Conservation (phyloP, 2,888 invertebrate genomes). For the Clunio marinus region DNA sequence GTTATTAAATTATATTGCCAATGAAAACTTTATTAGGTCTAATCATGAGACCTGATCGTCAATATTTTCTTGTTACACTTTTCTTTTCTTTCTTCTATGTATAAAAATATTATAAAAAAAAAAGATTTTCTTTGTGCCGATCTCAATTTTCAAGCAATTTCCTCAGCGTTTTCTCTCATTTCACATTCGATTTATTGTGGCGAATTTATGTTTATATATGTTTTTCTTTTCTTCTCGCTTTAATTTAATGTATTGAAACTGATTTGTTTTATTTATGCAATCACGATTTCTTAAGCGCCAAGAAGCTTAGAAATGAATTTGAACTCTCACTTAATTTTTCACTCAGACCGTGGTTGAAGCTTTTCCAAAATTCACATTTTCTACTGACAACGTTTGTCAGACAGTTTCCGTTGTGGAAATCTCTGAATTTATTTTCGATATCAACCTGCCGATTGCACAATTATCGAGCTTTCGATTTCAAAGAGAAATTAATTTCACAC, state of each 20-base stretch:
- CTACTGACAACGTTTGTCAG: not conserved
- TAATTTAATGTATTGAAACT: slow-evolving; percentile 14
- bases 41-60: not conserved
- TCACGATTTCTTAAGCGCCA: slow-evolving; percentile 28
- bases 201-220: slow-evolving; percentile 5
- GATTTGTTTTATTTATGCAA: slow-evolving; percentile 34
- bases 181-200: slow-evolving; percentile 10
- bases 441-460: not conserved
- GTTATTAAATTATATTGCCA: not conserved
- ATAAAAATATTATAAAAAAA: no score
- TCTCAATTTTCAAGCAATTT: slow-evolving; percentile 17
- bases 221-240: slow-evolving; percentile 9
- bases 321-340: slow-evolving; percentile 1
- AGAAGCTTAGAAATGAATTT: slow-evolving; percentile 7
- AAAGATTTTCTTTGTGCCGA: not conserved
- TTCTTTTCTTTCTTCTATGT: no score
- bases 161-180: slow-evolving; percentile 29
- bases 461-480: slow-evolving; percentile 31
- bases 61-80: slow-evolving; percentile 4
- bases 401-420: not conserved
- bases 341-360: no score
- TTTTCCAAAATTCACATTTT: slow-evolving; percentile 5
- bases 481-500: slow-evolving; percentile 35
- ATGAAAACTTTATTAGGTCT: not conserved
- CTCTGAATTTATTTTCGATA: not conserved